Evolutionary conservation across 2,888 invertebrate genomes (phyloP).

Genomic region (Orgyia antiqua): DNA sequence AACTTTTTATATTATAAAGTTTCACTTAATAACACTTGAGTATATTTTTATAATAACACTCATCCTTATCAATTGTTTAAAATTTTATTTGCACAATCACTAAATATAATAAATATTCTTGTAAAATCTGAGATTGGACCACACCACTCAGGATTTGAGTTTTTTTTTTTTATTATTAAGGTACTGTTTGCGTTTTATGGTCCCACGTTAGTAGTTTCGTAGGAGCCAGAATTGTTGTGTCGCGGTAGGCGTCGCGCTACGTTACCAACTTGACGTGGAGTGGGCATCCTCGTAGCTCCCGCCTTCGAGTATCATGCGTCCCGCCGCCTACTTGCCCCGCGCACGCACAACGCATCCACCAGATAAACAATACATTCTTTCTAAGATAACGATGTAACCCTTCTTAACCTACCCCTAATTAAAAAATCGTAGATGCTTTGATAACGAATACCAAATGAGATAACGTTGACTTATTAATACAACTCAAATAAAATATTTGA

Average conservation of each 20-base stretch:
- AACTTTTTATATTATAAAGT: conserved; percentile 13
- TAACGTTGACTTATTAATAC: conserved; percentile 1
- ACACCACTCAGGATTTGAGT: conserved; percentile 5
- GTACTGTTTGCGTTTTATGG: conserved; percentile 23
- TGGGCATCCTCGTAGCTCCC: conserved; percentile 51
- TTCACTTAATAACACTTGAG: conserved; percentile 28
- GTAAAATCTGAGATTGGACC: conserved; percentile 13
- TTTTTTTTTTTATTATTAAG: conserved; percentile 8
- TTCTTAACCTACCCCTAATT: conserved; percentile 26
- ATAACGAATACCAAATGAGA: conserved; percentile 15
- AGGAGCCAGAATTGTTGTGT: conserved; percentile 11
- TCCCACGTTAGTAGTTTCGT: conserved; percentile 28
- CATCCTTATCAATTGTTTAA: conserved; percentile 7
- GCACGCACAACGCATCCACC: conserved; percentile 28
- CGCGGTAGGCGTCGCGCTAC: conserved; percentile 55
- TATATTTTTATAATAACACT: conserved; percentile 7
- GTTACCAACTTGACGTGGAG: conserved; percentile 48
- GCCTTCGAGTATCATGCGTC: conserved; percentile 44
- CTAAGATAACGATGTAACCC: conserved; percentile 27
- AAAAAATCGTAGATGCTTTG: conserved; percentile 13
- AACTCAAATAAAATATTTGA: no score
- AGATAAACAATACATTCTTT: conserved; percentile 32
- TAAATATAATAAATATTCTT: conserved; percentile 17
- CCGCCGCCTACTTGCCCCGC: conserved; percentile 41
- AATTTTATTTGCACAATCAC: conserved; percentile 15